Evolutionary conservation across 2,797 vertebrate species (phyloP), one percentile per base, ranked within the genome.

Genomic region (Harpagifer antarcticus): DNA sequence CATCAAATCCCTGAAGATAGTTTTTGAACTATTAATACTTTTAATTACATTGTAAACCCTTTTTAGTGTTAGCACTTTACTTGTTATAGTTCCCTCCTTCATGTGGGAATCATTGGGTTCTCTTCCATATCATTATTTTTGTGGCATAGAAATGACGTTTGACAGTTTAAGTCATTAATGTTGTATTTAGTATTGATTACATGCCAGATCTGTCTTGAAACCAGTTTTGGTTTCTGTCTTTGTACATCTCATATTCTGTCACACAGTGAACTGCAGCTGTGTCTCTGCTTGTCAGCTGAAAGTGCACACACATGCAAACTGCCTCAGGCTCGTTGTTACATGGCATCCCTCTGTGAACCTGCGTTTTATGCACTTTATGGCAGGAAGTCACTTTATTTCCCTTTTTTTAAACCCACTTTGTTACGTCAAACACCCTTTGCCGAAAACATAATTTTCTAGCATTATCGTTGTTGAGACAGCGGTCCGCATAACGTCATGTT

Each of bases 231-330:
- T 82, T 73, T 73, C 17, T 52, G 54, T 65, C 43, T 50, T 49
- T 23, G 20, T 6, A n/a, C 0, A 0, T 57, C 47, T 3, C 33
- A 9, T 13, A 14, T 33, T 15, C 43, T 43, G 48, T 31, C 17
- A 48, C 14, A 42, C 3, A 23, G 5, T n/a, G 3, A 1, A 17
- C 44, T 37, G 44, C 8, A 64, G 50, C 48, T 68, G 23, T 70
- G 70, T 67, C 69, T 81, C 64, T 70, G 43, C 81, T 43, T 88
- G 83, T 83, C 63, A 54, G 75, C 43, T 0, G 68, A 75, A 83
- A 84, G 71, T 74, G 90, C 62, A 17, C 57, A 69, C 75, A 86
- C 88, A 76, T 49, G 86, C 82, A 61, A 50, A 60, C 53, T 1
- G 67, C 84, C 79, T 47, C 23, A 6, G 82, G 84, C 78, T 56